phyloP scores from a whole-genome alignment of 2,113 vertebrate genomes.

The Hyla sarda region DNA sequence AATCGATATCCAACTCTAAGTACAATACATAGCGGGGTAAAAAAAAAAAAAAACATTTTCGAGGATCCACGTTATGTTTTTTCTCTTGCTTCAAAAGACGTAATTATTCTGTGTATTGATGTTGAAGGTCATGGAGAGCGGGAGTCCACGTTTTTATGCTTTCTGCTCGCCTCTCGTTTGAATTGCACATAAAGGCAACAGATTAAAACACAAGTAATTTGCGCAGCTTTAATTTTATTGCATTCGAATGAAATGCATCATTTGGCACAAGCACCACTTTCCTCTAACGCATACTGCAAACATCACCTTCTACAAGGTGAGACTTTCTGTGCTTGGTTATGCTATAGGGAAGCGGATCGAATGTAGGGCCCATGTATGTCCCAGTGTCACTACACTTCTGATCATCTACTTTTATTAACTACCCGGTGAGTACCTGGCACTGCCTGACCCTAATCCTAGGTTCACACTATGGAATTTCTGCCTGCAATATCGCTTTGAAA shows the following conservation, averaged over 20 bases:
- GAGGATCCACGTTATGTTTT: background rate
- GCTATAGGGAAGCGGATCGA: background rate
- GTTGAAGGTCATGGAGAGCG: constrained; percentile 25
- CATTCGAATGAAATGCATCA: background rate
- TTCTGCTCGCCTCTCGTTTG: background rate
- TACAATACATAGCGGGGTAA: background rate
- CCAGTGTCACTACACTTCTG: background rate
- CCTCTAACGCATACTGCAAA: background rate
- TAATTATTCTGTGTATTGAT: background rate
- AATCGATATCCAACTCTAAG: constrained; percentile 10
- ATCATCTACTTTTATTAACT: too few relatives aligned
- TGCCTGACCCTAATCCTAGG: too few relatives aligned
- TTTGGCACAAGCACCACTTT: constrained; percentile 28
- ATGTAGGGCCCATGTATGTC: background rate
- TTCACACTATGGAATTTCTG: too few relatives aligned
- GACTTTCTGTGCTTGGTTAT: background rate
- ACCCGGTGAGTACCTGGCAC: too few relatives aligned
- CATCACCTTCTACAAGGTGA: constrained; percentile 30
- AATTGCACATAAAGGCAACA: constrained; percentile 13
- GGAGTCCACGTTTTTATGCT: background rate
- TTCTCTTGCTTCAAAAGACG: background rate
- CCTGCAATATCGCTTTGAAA: too few relatives aligned
- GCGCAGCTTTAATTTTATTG: constrained; percentile 20
- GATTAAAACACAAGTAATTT: constrained; percentile 30
- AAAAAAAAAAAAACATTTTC: background rate